Evolutionary conservation across 2,797 vertebrate genomes (phyloP), one percentile per base, ranked within the genome.

Genomic region (Tachyglossus aculeatus): DNA sequence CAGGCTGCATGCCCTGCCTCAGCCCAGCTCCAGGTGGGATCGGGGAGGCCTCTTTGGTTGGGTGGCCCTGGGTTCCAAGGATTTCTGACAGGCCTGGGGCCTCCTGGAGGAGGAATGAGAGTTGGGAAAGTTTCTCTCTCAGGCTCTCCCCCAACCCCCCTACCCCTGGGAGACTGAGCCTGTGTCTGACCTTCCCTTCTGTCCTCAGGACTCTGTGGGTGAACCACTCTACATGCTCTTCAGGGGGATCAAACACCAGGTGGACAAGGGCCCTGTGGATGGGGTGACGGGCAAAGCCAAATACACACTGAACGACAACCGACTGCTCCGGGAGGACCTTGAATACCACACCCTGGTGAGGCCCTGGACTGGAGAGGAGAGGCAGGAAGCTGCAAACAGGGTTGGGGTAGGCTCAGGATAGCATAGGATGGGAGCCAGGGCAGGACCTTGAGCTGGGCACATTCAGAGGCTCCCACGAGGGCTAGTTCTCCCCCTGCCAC

Each of bases 151-250:
- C 19, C 8, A 22, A 9, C 41, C 11, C 16, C 8, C 22, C 31
- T 58, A 19, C 64, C 50, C 19, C 18, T 3, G 34, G 18, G 14
- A n/a, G 5, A 10, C 14, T 56, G 41, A 40, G 27, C 8, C 13
- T 54, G 27, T 18, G 11, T 15, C 50, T 83, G 22, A 80, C 47
- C 22, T 67, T 67, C 31, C 62, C 43, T n/a, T n/a, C 67, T 39
- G 81, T 50, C 77, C 18, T 9, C 60, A 99, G 98, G 97, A 99
- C 85, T 97, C 96, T 1, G 97, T 96, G 0, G 97, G 98, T 10
- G 98, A 99, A 83, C 94, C 96, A 7, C 95, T 99, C 27, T 99
- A 98, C 86, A 99, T 98, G 97, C 92, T 99, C 45, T 99, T 99
- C 81, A 94, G 96, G 74, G 98, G 97, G 52, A 99, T 99, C 86